Conservation (phyloP, 30 jellyfish, hydroid and myxozoan species). For the Nemopilema nomurai region DNA sequence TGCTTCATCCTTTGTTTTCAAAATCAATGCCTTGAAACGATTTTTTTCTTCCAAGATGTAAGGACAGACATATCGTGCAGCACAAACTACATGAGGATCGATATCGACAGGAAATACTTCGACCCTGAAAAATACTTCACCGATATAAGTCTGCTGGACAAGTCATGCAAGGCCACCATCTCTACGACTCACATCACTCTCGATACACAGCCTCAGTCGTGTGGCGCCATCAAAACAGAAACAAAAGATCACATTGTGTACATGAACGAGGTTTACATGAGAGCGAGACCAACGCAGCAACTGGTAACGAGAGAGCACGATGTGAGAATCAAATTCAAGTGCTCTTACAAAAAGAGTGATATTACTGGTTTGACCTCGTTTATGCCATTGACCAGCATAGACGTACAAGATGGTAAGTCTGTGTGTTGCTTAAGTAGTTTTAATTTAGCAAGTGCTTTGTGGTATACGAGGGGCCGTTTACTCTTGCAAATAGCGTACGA, state of each 20-base stretch:
- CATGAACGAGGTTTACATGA: slow-evolving; percentile 47
- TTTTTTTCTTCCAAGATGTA: slow-evolving; percentile 10
- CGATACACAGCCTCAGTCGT: slow-evolving; percentile 23
- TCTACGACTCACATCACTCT: slow-evolving; percentile 12
- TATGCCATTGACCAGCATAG: slow-evolving; percentile 22
- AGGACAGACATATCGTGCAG: slow-evolving; percentile 36
- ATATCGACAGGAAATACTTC: slow-evolving; percentile 25
- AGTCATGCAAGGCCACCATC: slow-evolving; percentile 9
- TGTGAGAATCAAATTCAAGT: slow-evolving; percentile 13
- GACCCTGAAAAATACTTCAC: slow-evolving; percentile 13
- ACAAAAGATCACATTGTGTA: slow-evolving; percentile 26
- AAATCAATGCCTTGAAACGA: too few relatives aligned
- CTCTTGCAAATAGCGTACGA: too few relatives aligned
- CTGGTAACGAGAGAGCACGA: slow-evolving; percentile 45
- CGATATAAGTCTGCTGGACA: slow-evolving; percentile 18
- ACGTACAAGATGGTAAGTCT: slow-evolving; percentile 37
- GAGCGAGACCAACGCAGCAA: slow-evolving; percentile 10
- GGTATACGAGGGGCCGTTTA: too few relatives aligned
- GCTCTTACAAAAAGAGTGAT: slow-evolving; percentile 27
- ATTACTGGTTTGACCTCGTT: not conserved
- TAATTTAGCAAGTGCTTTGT: too few relatives aligned
- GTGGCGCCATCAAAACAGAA: slow-evolving; percentile 34
- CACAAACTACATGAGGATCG: slow-evolving; percentile 34
- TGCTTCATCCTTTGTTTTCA: too few relatives aligned
- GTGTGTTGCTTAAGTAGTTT: too few relatives aligned